Base-by-base conservation (phyloP, 2,797 vertebrate genomes). In the Cossypha dichroa region DNA sequence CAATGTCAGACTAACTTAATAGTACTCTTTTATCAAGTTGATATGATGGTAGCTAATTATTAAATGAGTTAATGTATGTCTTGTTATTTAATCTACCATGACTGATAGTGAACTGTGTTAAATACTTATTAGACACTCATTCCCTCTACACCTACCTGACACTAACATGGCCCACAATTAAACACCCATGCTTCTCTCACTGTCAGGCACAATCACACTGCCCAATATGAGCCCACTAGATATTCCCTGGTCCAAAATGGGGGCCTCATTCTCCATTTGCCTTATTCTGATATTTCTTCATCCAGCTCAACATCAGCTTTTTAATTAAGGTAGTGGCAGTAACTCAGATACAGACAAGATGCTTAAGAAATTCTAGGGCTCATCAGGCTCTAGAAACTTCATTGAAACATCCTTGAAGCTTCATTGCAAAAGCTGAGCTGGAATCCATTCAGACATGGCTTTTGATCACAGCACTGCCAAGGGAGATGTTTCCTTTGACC, bases 31-130 rank as follows among this genome's bases (percentile, higher is more conserved):
- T 91, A 96, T 96, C 94, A 96, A 96, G 68, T 70, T 94, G 88
- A 86, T 95, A 89, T 46, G 77, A 93, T 70, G 66, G 78, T 92
- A 96, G 85, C 94, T 96, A 95, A 97, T 97, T 95, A 95, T 91
- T 94, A 88, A 94, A 89, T 88, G 85, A 96, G 81, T 91, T 95
- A 93, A 92, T 90, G 54, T 95, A 85, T 67, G 85, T 88, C 93
- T 93, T 94, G 85, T 88, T 94, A 92, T 89, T 96, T 96, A 96
- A 96, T 94, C 63, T 95, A 79, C 90, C 63, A 60, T 91, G 91
- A 95, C 94, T 92, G 90, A 94, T 90, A 90, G 93, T 68, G 86
- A 95, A 85, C 76, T 59, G 51, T 89, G 85, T 91, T 81, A 93
- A 96, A 93, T 66, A 66, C 78, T 95, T 91, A 94, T 63, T 89